Base-by-base conservation (phyloP, 2,888 invertebrate genomes). In the Himalopsyche japonica region DNA sequence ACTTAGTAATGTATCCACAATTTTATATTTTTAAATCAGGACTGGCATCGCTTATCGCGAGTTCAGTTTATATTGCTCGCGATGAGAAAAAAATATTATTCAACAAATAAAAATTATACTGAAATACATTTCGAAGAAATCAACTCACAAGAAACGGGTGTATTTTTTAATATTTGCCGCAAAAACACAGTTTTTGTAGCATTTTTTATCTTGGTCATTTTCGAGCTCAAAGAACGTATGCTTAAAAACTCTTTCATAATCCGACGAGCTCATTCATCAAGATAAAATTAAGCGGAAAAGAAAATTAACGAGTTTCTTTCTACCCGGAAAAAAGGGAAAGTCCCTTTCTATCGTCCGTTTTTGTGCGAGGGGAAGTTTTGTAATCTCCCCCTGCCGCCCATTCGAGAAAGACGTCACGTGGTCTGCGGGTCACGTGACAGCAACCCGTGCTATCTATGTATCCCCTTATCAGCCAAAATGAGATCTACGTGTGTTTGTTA, bases 261-360 rank as follows among this genome's bases (percentile, higher is more conserved):
- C 70, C 70, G 70, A 27, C 27, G 24, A 70, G 70, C 27, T 70
- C 70, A 70, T 70, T 70, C 27, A 70, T 70, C 70, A 70, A 70
- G 70, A 70, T 70, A 70, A 70, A 70, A 70, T 70, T 70, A 70
- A 70, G 70, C 70, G 70, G 70, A 70, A 70, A 70, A 70, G 70
- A 70, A 70, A 70, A 70, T 70, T 70, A 70, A 70, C 27, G 70
- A 70, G 70, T 70, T 70, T 70, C 70, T 70, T 70, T 70, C 20
- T 70, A 12, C 70, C 70, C 70, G 15, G 70, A 27, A 70, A 70
- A 70, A 70, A 70, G 27, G 57, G 64, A 64, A 70, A 70, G 70
- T 70, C 70, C 70, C 15, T 70, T 70, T 70, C 70, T 70, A 70
- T 70, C 70, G 70, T 30, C 70, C 70, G 70, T 27, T 70, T 70